Conservation (phyloP, 2,888 invertebrate genomes). For the Subacronicta megacephala region DNA sequence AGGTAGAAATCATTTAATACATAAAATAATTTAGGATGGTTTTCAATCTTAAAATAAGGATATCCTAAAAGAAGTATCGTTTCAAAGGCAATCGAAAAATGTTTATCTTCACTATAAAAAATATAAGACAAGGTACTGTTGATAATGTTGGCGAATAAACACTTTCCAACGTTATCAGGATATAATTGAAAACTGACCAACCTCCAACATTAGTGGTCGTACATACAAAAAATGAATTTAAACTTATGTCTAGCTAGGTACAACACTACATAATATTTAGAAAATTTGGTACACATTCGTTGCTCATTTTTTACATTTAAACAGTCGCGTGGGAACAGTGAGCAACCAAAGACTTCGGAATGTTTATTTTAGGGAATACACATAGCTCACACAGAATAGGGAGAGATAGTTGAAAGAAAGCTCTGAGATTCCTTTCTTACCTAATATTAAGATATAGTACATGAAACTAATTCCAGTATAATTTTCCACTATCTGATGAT, state of each 20-base stretch:
- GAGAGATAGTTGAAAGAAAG: slow-evolving; percentile 61
- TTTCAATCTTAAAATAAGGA: slow-evolving; percentile 29
- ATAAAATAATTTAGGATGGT: slow-evolving; percentile 39
- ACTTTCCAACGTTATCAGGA: background rate
- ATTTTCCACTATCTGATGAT: slow-evolving; percentile 61
- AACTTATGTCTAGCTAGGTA: slow-evolving; percentile 84
- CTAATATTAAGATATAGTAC: slow-evolving; percentile 54
- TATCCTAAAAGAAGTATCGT: slow-evolving; percentile 26
- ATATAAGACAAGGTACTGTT: slow-evolving; percentile 63
- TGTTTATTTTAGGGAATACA: slow-evolving; percentile 74
- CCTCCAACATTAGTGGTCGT: background rate
- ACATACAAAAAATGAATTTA: slow-evolving; percentile 65
- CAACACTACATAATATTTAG: slow-evolving; percentile 77
- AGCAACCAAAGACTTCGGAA: slow-evolving; percentile 83
- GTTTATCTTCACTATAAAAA: slow-evolving; percentile 47
- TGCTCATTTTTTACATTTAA: slow-evolving; percentile 80
- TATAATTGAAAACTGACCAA: background rate
- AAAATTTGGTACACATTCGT: slow-evolving; percentile 89
- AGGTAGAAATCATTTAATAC: slow-evolving; percentile 38
- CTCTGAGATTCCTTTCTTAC: slow-evolving; percentile 69
- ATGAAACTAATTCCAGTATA: slow-evolving; percentile 52
- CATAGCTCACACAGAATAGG: slow-evolving; percentile 56
- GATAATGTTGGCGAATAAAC: background rate
- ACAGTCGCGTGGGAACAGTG: slow-evolving; percentile 66
- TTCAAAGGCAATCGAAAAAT: slow-evolving; percentile 33